Evolutionary conservation across 2,113 vertebrate genomes (phyloP), one percentile per base, ranked within the genome.

Genomic region (Dicentrarchus labrax): DNA sequence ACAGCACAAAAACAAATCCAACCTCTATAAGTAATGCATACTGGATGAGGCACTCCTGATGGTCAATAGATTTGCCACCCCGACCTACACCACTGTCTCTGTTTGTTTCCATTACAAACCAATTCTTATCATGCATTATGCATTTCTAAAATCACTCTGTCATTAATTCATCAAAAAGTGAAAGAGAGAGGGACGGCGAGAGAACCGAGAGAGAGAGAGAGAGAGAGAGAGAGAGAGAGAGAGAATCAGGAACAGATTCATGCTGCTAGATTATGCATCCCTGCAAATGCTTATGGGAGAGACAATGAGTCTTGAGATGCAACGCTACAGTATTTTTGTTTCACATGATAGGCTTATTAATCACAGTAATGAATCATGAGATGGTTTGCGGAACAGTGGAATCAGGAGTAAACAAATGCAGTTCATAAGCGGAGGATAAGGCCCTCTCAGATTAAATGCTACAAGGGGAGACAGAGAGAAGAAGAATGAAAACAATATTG

Each of bases 341-440:
- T 88, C 86, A 86, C 83, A 87, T 80, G 89, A 93, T 86, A 69
- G 89, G 90, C 89, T 94, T 93, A 89, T 93, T 95, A 94, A 94
- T 94, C 91, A 94, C 86, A 76, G 91, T 93, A 93, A 94, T 94
- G 87, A 94, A 92, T 94, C 88, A 88, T 78, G 71, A 90, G 91
- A 83, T 24, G 30, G 79, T 82, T 80, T 90, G 90, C 84, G 85
- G 84, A 91, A 79, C 65, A 86, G 53, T 69, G 77, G 83, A 92
- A 91, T 90, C 62, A 51, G 74, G 78, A 86, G 66, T 89, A 93
- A 95, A 94, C 90, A 92, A 91, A 87, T 59, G 78, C 47, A 81
- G 78, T 88, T 74, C 83, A 88, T 88, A 84, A 90, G 76, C 80
- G 36, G 30, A 22, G 57, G 77, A 90, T 79, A 85, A 89, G 67